Conservation (phyloP, 92 coral and sea anemone genomes). For the Anthopleura xanthogrammica region DNA sequence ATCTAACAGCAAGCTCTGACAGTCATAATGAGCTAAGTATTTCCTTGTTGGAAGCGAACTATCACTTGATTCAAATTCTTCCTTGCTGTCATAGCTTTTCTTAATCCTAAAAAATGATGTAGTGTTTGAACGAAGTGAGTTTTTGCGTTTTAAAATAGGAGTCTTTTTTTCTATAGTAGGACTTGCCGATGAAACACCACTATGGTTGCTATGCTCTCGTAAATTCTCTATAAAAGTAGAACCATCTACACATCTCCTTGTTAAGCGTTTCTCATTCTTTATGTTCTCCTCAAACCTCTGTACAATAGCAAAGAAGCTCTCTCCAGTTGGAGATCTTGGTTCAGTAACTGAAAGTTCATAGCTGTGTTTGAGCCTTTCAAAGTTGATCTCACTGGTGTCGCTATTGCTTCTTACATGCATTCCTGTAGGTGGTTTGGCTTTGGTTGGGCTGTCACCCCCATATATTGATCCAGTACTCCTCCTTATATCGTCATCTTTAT, state of each 20-base stretch:
- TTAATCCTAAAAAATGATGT: constrained; percentile 64
- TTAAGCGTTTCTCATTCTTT: constrained; percentile 52
- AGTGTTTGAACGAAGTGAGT: constrained; percentile 76
- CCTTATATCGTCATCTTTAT: constrained; percentile 82
- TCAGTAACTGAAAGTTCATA: constrained; percentile 50
- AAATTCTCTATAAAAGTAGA: constrained; percentile 60
- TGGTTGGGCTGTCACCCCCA: constrained; percentile 70
- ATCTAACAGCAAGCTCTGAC: constrained; percentile 85
- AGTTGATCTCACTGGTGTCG: constrained; percentile 92
- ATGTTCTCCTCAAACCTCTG: constrained; percentile 85
- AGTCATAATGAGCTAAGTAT: constrained; percentile 90
- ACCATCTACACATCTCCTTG: constrained; percentile 47
- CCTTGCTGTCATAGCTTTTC: constrained; percentile 69
- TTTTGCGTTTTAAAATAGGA: constrained; percentile 73
- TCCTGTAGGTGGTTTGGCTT: constrained; percentile 48
- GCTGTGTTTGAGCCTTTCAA: constrained; percentile 37
- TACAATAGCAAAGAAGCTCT: constrained; percentile 86
- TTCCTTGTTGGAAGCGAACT: constrained; percentile 64
- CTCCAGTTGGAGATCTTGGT: constrained; percentile 91
- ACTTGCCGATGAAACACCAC: constrained; percentile 58
- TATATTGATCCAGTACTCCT: constrained; percentile 95
- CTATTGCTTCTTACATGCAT: constrained; percentile 91
- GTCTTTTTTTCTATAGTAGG: constrained; percentile 87
- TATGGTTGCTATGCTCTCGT: constrained; percentile 50
- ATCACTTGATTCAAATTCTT: constrained; percentile 70